phyloP scores from a whole-genome alignment of 2,888 invertebrate species.

The Dryococelus australis region DNA sequence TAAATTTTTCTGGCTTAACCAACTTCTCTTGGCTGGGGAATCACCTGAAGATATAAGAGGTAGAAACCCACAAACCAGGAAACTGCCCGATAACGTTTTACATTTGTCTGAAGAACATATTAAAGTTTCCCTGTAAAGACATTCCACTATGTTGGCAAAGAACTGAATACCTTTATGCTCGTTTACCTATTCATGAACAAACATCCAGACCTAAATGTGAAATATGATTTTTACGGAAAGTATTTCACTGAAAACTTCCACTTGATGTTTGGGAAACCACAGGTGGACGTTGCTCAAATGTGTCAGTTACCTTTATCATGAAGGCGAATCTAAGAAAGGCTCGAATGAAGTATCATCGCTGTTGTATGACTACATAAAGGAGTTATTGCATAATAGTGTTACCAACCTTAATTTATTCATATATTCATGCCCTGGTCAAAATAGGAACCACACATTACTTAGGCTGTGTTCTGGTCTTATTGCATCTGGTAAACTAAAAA shows the following conservation, averaged over 20 bases:
- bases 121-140: background rate
- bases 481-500: background rate
- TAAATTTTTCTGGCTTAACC: background rate
- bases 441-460: conserved; percentile 7
- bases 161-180: background rate
- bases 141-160: background rate
- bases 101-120: background rate
- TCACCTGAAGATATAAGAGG: too few species aligned
- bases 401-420: background rate
- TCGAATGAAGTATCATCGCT: background rate
- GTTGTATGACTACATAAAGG: background rate
- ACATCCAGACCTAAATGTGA: background rate
- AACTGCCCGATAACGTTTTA: background rate
- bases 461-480: background rate
- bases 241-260: background rate
- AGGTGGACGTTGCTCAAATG: background rate
- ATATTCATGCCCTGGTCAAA: background rate
- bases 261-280: background rate
- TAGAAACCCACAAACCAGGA: background rate
- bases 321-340: background rate
- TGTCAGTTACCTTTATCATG: background rate
- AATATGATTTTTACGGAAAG: background rate
- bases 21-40: background rate
- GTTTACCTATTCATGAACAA: background rate
- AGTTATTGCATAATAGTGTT: background rate